Evolutionary conservation across 2,888 invertebrate species (phyloP), one percentile per base, ranked within the genome.

Genomic region (Masnerella sp.): DNA sequence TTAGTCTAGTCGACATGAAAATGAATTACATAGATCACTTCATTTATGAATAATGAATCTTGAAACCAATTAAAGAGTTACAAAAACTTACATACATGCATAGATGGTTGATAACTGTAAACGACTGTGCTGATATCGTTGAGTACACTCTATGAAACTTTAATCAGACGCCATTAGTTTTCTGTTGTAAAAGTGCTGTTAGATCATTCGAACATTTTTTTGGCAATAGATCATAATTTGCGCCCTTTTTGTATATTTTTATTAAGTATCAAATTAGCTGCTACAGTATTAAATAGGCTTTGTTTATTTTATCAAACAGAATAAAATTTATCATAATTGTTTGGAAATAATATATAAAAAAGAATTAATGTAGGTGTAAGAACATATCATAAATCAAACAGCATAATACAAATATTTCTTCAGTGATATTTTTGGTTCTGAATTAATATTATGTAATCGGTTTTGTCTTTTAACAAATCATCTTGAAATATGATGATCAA

Each of bases 371-470:
- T 58, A 67, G 58, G 40, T 30, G 22, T 61, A 54, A 54, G 45
- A 69, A 70, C 69, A 56, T 70, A 62, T 70, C 69, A 62, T 49
- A 70, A n/a, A 69, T 69, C 54, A 61, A 61, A 61, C 49, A 58
- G 20, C 52, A 20, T 36, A 15, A 18, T 56, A 56, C 62, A 69
- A 49, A 62, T 49, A 28, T 47, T 69, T 62, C 56, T 62, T 70
- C 5, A 52, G 34, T 12, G 69, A 70, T 62, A 11, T 25, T 43
- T n/a, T 43, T 14, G 43, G 11, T 12, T 7, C 4, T 32, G 2
- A 5, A 42, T 18, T 42, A 25, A 25, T 25, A 25, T 25, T 25
- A 17, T 5, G 17, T 38, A n/a, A n/a, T n/a, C n/a, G n/a, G n/a
- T n/a, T n/a, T n/a, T n/a, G n/a, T n/a, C n/a, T n/a, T n/a, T n/a